Base-by-base conservation (phyloP, 2,113 vertebrate genomes). In the Sphaerodactylus townsendi region DNA sequence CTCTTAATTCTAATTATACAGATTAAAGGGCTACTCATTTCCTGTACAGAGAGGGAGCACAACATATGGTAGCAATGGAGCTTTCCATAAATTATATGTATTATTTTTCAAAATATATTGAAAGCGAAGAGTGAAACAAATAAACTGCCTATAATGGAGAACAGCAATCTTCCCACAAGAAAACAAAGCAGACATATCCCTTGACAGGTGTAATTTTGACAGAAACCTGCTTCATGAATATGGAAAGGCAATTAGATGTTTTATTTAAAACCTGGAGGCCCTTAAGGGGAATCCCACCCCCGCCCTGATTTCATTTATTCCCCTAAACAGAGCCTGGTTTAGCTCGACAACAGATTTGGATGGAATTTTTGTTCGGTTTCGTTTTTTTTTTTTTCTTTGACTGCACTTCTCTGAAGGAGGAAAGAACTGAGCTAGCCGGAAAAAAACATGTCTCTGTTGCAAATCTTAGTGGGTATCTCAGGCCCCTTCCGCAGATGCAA, bases 1-100 rank as follows among this genome's bases (percentile, higher is more conserved):
- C 0, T 83, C 87, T 79, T 84, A 35, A 28, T 53, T 66, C 0
- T 85, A 53, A 90, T 81, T 91, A 87, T 83, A 88, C 88, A 77
- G 71, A 84, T 89, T 75, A 85, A 70, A 72, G 88, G 59, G 71
- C 83, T 88, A 85, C 86, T 86, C 87, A 81, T 83, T 87, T 77
- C 39, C 0, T 70, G 0, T 46, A 39, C 28, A 56, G 86, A 10
- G 73, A 79, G 77, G 73, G 33, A 89, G 65, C 74, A 10, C 69
- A 79, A 6, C 72, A 17, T 84, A 70, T 46, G 19, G 87, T 1
- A 77, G 76, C n/a, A 77, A 77, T 77, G 85, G 79, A 39, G 59
- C 1, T 87, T 73, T 85, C 84, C 9, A 30, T 86, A 87, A 92
- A 92, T 76, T 83, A 68, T 84, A 53, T 5, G 56, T 62, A 81